Conservation (phyloP, 2,888 invertebrate species). For the Eupithecia abbreviata region DNA sequence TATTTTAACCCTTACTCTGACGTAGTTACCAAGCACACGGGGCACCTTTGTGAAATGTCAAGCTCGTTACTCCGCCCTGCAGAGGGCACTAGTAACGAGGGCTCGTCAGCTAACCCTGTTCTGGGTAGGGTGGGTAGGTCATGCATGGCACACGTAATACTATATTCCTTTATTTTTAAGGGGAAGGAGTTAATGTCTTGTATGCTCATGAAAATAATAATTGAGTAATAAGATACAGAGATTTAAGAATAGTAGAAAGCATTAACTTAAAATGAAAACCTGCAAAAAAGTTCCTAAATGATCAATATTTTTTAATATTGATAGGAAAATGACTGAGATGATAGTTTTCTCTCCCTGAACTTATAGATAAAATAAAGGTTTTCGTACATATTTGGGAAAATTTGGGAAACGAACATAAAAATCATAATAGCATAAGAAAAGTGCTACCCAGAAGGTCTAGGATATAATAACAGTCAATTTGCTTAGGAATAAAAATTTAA, state of each 20-base stretch:
- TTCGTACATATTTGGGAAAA: background rate
- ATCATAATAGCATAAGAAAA: background rate
- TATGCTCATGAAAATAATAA: background rate
- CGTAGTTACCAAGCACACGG: background rate
- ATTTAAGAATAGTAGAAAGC: background rate
- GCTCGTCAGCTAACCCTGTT: constrained; percentile 27
- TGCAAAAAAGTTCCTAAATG: background rate
- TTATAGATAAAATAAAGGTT: background rate
- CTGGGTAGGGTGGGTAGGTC: constrained; percentile 13
- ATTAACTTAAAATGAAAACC: background rate
- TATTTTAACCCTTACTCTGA: background rate
- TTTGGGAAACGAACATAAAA: background rate
- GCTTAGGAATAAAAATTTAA: background rate
- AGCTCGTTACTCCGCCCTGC: constrained; percentile 38
- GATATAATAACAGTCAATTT: background rate
- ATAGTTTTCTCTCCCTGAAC: background rate
- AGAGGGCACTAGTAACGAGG: constrained; percentile 30
- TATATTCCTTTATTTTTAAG: constrained; percentile 2
- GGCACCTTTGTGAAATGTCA: constrained; percentile 39
- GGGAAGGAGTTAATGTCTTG: background rate
- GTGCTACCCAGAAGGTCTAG: background rate
- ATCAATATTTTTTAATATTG: background rate
- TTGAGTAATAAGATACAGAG: background rate
- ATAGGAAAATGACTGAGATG: background rate
- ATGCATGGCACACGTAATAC: constrained; percentile 16